These are phyloP conservation scores for Nephrocerus scutellatus DNA, from an alignment of 2,888 invertebrate species.

Conservation along the genomic window DNA sequence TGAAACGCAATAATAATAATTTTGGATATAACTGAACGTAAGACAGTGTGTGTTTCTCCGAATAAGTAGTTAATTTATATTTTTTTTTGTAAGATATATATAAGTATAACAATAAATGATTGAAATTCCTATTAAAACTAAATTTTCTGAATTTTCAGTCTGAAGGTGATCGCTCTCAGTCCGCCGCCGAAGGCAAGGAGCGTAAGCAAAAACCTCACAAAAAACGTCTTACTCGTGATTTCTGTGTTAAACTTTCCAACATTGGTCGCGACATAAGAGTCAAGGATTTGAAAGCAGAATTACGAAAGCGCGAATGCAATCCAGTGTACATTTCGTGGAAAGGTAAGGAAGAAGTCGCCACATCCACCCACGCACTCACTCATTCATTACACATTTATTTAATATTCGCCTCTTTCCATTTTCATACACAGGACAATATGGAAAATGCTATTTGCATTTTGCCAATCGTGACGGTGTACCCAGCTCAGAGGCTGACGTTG, in stretches of 20 bases:
- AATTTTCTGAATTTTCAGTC: slow-evolving; percentile 27
- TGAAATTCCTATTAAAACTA: background rate
- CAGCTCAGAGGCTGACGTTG: slow-evolving; percentile 42
- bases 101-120: background rate
- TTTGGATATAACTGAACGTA: no score
- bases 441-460: slow-evolving; percentile 69
- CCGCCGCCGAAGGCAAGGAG: slow-evolving; percentile 40
- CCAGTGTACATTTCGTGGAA: slow-evolving; percentile 72
- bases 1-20: no score
- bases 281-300: slow-evolving; percentile 66
- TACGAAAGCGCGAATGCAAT: slow-evolving; percentile 66
- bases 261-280: slow-evolving; percentile 65
- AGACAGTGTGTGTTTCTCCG: no score
- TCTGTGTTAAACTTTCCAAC: slow-evolving; percentile 57
- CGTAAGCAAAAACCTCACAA: slow-evolving; percentile 38
- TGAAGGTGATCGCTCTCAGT: slow-evolving; percentile 44
- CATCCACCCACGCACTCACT: background rate
- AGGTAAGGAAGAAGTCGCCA: slow-evolving; percentile 36
- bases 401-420: slow-evolving; percentile 2
- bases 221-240: slow-evolving; percentile 37
- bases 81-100: background rate
- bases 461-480: slow-evolving; percentile 55
- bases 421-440: slow-evolving; percentile 52
- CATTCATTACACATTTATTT: slow-evolving; percentile 4
- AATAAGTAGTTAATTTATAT: background rate